Percentiles rank a stretch among this genome's conserved stretches.
phyloP scores from a whole-genome alignment of 2,113 vertebrate species.

The Cyphomyrus discorhynchus region DNA sequence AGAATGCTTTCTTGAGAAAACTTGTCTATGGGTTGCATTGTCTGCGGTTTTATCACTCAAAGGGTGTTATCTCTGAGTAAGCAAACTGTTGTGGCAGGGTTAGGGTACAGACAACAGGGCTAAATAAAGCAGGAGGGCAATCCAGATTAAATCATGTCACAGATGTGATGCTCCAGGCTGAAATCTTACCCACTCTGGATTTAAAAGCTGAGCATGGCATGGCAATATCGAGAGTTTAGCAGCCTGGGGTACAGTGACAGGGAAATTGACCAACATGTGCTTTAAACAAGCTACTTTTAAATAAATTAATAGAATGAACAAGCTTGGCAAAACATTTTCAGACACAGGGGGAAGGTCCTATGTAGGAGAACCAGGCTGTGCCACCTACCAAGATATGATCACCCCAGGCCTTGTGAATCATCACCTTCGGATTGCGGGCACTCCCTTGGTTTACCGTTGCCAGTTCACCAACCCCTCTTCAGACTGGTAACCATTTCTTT shows the following conservation, averaged over 20 bases:
- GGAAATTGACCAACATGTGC: not conserved
- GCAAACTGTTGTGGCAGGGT: not conserved
- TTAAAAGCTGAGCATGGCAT: not conserved
- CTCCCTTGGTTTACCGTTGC: not conserved
- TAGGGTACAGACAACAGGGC: not conserved
- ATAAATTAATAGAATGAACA: not conserved
- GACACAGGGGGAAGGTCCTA: not conserved
- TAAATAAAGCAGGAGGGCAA: not conserved
- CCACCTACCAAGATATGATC: not conserved
- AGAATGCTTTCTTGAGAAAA: not conserved
- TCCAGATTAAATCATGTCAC: not conserved
- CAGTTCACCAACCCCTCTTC: not conserved
- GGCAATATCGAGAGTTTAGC: not conserved
- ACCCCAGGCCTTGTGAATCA: not conserved
- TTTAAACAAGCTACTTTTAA: not conserved
- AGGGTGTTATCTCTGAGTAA: not conserved
- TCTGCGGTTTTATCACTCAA: not conserved
- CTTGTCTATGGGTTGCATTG: not conserved
- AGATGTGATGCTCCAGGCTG: not conserved
- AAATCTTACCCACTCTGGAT: not conserved
- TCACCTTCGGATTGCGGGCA: not conserved
- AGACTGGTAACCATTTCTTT: not conserved
- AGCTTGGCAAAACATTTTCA: not conserved
- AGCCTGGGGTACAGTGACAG: not conserved
- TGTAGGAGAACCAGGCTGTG: not conserved